Evolutionary conservation across 2,888 invertebrate species (phyloP), one percentile per base, ranked within the genome.

Genomic region (Ptychoptera albimana): DNA sequence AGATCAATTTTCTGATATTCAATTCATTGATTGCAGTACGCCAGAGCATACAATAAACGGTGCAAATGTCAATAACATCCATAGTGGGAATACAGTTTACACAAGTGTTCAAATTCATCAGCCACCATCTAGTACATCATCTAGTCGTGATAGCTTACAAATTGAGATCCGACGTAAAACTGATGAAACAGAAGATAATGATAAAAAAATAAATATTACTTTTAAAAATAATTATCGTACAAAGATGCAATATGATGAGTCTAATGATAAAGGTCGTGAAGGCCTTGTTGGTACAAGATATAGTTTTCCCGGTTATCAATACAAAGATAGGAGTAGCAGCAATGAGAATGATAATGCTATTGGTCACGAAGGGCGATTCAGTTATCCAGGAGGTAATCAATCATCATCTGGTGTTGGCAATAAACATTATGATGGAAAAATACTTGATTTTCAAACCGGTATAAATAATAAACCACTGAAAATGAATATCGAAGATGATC

Each of bases 1-100:
- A 54, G 84, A 84, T 60, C 81, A 84, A 55, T 68, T 86, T 7
- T 77, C 81, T 0, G 79, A 82, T 53, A 75, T 87, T 49, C 78
- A 84, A 46, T 87, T 78, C 64, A 87, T 87, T 51, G 87, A 87
- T 63, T 83, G 85, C 53, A 75, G 72, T 54, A 80, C 80, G 29
- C 80, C 80, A 1, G 80, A 81, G 52, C 78, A 77, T 59, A 61
- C 62, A 37, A 55, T 56, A 23, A 23, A 23, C 23, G 23, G 4
- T 23, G 52, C 53, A n/a, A 55, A 55, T 46, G 47, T 56, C 3
- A 42, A 14, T 35, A 42, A 42, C 34, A 34, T 11, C 16, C 14
- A 15, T 15, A 35, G 15, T 15, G 14, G 34, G 11, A 59, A 58
- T 34, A 57, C 59, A 10, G 48, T 64, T 44, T 64, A 63, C 38